A percentile compares a stretch with the other conserved stretches of the same genome.
phyloP scores from a whole-genome alignment of 2,888 invertebrate species.

The Aleiodes alternator region DNA sequence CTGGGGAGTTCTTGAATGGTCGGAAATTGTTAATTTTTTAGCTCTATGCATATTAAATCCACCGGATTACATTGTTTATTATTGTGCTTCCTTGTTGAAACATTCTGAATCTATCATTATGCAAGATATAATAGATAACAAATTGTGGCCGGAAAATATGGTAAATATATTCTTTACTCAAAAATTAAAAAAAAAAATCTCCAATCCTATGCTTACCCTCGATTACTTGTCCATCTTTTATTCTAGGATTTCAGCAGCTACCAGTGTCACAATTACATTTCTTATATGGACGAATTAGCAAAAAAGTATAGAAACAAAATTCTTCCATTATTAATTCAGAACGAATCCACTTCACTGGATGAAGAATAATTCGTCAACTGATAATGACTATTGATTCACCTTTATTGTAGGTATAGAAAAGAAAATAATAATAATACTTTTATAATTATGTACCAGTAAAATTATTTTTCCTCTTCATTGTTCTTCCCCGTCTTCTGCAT shows the following conservation, averaged over 20 bases:
- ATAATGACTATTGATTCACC: not conserved
- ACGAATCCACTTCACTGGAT: conserved; percentile 56
- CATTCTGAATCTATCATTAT: conserved; percentile 64
- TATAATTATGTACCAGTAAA: not conserved
- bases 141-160: conserved; percentile 71
- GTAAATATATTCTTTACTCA: conserved; percentile 54
- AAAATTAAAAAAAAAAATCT: not conserved
- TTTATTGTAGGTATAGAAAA: not conserved
- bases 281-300: conserved; percentile 69
- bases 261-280: conserved; percentile 66
- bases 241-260: conserved; percentile 66
- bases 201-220: too few relatives aligned
- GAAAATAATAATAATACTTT: conserved; percentile 1
- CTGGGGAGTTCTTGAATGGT: conserved; percentile 71
- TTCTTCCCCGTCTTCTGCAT: not conserved
- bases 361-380: conserved; percentile 40
- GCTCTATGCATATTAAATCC: conserved; percentile 69
- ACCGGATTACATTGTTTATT: conserved; percentile 71
- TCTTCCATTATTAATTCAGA: conserved; percentile 64
- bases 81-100: conserved; percentile 68
- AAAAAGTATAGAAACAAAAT: conserved; percentile 70
- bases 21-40: conserved; percentile 69
- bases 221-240: conserved; percentile 24
- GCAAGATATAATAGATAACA: conserved; percentile 64
- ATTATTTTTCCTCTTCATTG: not conserved